These are phyloP conservation scores for Ophthalmotilapia sp. DNA, from an alignment of 2,113 vertebrate species.

Conservation along the genomic window DNA sequence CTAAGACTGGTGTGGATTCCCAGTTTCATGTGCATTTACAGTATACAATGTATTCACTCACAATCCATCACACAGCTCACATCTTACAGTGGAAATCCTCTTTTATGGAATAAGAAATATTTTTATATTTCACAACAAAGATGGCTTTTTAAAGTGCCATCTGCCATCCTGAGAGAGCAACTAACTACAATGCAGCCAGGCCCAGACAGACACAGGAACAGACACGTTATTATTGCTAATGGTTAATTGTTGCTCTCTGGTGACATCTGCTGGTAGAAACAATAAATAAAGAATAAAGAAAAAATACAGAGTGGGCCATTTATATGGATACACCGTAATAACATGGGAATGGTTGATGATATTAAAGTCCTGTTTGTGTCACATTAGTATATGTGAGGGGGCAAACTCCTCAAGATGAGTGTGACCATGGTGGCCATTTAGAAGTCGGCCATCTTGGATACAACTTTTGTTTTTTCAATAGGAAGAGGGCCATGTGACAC, in stretches of 20 bases:
- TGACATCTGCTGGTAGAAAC: conserved; percentile 46
- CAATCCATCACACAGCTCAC: background rate
- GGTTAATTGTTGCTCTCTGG: conserved; percentile 2
- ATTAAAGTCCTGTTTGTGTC: background rate
- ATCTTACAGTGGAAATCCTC: background rate
- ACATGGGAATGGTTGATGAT: background rate
- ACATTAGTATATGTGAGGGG: background rate
- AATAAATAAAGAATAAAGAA: background rate
- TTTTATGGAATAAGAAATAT: background rate
- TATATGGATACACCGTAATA: background rate
- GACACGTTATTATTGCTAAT: background rate
- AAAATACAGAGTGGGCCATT: background rate
- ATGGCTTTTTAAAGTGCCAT: conserved; percentile 50
- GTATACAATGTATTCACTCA: background rate
- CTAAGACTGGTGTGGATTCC: background rate
- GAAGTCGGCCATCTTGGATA: background rate
- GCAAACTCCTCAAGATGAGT: background rate
- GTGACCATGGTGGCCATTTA: background rate
- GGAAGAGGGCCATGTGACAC: no score
- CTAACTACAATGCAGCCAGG: conserved; percentile 5
- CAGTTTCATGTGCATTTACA: background rate
- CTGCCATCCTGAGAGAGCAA: conserved; percentile 26
- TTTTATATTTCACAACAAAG: conserved; percentile 19
- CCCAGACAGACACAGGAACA: background rate
- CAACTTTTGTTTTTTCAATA: no score